These are phyloP conservation scores for Sussaba pulchella DNA, from an alignment of 2,888 invertebrate species.

Conservation along the genomic window DNA sequence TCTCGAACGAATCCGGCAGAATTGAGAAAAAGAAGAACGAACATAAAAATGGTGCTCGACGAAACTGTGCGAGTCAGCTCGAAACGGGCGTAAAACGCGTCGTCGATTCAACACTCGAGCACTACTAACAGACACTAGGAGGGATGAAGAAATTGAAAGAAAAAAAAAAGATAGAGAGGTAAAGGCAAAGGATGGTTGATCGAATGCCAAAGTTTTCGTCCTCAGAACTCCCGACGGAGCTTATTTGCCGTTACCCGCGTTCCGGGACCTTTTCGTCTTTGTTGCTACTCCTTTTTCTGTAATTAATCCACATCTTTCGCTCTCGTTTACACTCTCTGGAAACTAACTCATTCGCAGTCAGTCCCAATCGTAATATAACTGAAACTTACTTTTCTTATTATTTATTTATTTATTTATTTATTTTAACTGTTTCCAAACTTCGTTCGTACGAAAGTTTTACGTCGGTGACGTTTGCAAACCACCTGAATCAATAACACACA, in stretches of 20 bases:
- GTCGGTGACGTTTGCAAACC: no score
- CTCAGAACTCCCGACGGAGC: conserved; percentile 58
- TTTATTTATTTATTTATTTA: no score
- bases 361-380: not conserved
- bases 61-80: conserved; percentile 21
- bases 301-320: not conserved
- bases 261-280: conserved; percentile 8
- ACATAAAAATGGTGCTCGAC: not conserved
- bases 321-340: conserved; percentile 10
- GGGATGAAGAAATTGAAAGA: conserved; percentile 26
- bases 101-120: conserved; percentile 44
- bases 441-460: no score
- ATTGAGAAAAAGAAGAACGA: not conserved
- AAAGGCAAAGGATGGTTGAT: conserved; percentile 48
- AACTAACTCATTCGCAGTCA: not conserved
- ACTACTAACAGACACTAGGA: not conserved
- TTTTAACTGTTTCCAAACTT: no score
- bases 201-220: conserved; percentile 63
- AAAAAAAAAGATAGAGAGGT: conserved; percentile 12
- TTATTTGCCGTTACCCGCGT: conserved; percentile 55
- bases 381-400: not conserved
- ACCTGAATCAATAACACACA: no score
- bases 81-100: conserved; percentile 59
- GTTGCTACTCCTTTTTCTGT: not conserved
- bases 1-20: not conserved